Evolutionary conservation across 2,888 invertebrate genomes (phyloP).

Genomic region (Chrysina gloriosa): DNA sequence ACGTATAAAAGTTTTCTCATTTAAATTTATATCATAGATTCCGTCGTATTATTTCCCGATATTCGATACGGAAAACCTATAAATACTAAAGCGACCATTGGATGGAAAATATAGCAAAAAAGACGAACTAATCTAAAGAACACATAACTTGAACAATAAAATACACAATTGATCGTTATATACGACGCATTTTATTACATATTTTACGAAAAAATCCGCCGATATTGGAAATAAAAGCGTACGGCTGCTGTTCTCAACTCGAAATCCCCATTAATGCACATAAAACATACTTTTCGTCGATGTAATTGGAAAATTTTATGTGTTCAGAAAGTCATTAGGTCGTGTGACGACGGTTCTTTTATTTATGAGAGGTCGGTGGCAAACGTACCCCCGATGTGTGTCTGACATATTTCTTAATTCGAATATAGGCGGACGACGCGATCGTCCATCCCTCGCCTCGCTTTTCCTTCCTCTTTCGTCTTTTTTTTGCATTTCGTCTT

Average conservation of each 20-base stretch:
- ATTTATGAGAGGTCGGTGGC: conserved; percentile 19
- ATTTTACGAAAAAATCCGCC: conserved; percentile 35
- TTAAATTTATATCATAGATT: conserved; percentile 12
- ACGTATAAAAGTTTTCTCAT: too few species aligned
- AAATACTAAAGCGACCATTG: conserved; percentile 6
- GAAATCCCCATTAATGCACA: conserved; percentile 30
- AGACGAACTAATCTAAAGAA: conserved; percentile 36
- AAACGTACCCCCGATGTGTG: neutral
- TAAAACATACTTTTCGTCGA: conserved; percentile 29
- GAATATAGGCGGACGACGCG: neutral
- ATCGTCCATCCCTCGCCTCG: neutral
- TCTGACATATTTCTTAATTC: conserved; percentile 30
- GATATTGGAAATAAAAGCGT: conserved; percentile 38
- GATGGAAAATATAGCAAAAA: conserved; percentile 25
- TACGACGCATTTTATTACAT: conserved; percentile 39
- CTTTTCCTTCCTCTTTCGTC: neutral
- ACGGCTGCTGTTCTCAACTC: conserved; percentile 29
- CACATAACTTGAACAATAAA: conserved; percentile 38
- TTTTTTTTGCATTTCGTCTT: neutral
- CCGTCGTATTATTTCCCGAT: neutral
- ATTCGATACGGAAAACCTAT: neutral
- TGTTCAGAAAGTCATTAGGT: conserved; percentile 19
- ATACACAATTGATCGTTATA: conserved; percentile 39
- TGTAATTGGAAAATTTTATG: conserved; percentile 35
- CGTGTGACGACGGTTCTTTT: conserved; percentile 25